Conservation (phyloP, 2,113 vertebrate genomes). For the Geothlypis trichas region DNA sequence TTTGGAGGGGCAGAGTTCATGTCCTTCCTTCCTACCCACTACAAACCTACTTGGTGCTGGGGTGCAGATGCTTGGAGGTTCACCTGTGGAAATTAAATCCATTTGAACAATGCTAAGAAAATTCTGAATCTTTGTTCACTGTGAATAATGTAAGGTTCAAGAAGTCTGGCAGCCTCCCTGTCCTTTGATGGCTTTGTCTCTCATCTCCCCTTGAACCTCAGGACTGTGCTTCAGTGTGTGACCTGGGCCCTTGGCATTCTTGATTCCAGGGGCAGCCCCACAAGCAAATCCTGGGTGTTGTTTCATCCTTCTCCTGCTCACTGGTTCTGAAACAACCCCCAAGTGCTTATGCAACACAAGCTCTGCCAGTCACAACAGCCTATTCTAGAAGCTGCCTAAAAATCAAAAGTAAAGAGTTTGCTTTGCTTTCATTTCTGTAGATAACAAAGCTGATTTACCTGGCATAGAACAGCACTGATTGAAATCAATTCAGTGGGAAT, state of each 20-base stretch:
- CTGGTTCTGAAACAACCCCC: neutral
- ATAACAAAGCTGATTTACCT: neutral
- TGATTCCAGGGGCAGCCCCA: neutral
- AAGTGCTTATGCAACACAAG: neutral
- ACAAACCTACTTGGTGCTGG: neutral
- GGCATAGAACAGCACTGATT: neutral
- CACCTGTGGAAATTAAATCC: neutral
- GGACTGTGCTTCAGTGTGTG: neutral
- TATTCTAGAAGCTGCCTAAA: neutral
- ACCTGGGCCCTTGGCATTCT: neutral
- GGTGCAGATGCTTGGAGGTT: accelerated
- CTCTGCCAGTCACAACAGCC: neutral
- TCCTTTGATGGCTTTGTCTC: neutral
- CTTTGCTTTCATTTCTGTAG: neutral
- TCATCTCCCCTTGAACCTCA: neutral
- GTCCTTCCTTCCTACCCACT: neutral
- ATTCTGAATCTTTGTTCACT: neutral
- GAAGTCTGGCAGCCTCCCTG: neutral
- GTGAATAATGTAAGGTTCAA: neutral
- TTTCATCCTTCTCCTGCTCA: neutral
- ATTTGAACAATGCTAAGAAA: neutral
- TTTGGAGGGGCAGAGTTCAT: accelerated
- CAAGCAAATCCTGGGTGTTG: neutral
- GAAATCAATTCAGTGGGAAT: neutral
- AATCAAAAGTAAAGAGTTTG: neutral